Base-by-base conservation (phyloP, 64 coral and sea anemone genomes). In the Montipora capricornis region DNA sequence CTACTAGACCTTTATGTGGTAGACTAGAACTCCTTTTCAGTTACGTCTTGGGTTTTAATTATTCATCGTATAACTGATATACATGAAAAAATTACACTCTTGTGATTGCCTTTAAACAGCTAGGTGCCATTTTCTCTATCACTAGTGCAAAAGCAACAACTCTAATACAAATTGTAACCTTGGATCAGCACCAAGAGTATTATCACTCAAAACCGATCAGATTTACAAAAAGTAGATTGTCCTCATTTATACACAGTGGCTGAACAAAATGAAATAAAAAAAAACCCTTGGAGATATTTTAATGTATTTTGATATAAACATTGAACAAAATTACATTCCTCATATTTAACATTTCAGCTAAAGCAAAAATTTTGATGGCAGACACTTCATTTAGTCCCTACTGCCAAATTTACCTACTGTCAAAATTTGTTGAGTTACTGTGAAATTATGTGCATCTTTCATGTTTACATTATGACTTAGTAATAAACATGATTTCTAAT, bases 401-500 rank as follows among this genome's bases (percentile, higher is more conserved):
- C 61, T 66, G 61, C 61, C 61, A 66, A 16, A 66, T 66, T 66
- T 66, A 66, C 61, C 61, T 11, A 66, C 61, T 66, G 61, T 66
- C 61, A 66, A 16, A n/a, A n/a, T 66, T 66, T 66, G 61, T 66
- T 66, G 61, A 66, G 61, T 66, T 66, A 66, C 61, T 66, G 61
- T 66, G 61, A 66, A 66, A 53, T 53, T 53, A 53, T 66, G 61
- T 66, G 5, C 15, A 66, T 66, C 61, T 66, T 66, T 3, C 61
- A 66, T 66, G 2, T 78, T 78, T 48, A 78, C 45, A 8, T 78
- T 46, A 78, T 78, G 46, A 48, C 76, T 48, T 14, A 78, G 45
- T 77, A 77, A 77, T 77, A 77, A 77, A n/a, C 75, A 77, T 77
- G 75, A 77, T 77, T 77, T 77, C 75, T 77, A 45, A 77, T 77